Evolutionary conservation across 2,888 invertebrate genomes (phyloP).

Genomic region (Megamerina dolium): DNA sequence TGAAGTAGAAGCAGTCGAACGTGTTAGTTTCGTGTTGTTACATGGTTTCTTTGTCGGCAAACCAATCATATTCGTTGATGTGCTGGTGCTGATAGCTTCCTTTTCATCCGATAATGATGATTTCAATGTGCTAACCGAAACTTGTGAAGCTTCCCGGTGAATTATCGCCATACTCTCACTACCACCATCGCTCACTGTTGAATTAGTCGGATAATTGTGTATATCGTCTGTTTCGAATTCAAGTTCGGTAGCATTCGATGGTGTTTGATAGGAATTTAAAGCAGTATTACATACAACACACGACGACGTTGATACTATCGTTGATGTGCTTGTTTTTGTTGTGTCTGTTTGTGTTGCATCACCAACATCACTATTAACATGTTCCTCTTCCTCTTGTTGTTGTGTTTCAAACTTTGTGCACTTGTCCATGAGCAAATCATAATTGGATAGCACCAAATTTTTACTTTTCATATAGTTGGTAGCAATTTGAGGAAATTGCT

Average conservation of each 20-base stretch:
- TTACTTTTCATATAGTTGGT: conserved; percentile 71
- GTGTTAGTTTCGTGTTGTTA: not conserved
- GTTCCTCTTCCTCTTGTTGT: conserved; percentile 12
- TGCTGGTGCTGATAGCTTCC: not conserved
- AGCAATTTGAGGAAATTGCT: conserved; percentile 68
- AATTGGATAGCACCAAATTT: conserved; percentile 55
- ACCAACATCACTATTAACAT: conserved; percentile 20
- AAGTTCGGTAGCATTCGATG: conserved; percentile 72
- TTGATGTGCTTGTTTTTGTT: conserved; percentile 18
- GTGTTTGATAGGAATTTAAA: conserved; percentile 63
- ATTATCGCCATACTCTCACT: no score
- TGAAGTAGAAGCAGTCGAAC: conserved; percentile 30
- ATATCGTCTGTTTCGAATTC: conserved; percentile 52
- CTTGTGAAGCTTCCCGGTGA: no score
- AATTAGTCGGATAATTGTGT: conserved; percentile 26
- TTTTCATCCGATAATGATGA: conserved; percentile 25
- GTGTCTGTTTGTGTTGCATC: conserved; percentile 15
- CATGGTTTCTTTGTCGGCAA: conserved; percentile 5
- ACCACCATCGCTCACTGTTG: conserved; percentile 28
- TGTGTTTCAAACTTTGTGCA: conserved; percentile 40
- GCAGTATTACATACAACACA: conserved; percentile 52
- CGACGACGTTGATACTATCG: conserved; percentile 42
- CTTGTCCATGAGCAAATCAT: conserved; percentile 42
- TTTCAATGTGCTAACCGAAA: conserved; percentile 40
- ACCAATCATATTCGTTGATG: conserved; percentile 1